These are phyloP conservation scores for Aegithalos caudatus DNA, from an alignment of 2,113 vertebrate genomes.

Conservation along the genomic window DNA sequence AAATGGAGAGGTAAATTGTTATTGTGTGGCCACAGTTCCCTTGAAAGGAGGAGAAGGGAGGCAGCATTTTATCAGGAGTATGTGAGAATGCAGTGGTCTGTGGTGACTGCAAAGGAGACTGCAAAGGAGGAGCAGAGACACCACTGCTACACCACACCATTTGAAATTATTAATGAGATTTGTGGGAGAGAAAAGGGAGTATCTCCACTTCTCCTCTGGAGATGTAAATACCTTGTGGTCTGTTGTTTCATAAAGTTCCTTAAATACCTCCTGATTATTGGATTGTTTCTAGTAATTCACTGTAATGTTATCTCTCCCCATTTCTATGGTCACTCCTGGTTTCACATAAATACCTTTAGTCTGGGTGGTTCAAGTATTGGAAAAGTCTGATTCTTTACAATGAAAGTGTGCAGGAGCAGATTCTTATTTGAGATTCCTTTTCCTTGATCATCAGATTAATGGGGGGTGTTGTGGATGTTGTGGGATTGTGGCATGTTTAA, in stretches of 20 bases:
- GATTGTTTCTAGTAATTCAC: not conserved
- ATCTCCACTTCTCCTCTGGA: not conserved
- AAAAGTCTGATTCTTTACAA: not conserved
- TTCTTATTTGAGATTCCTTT: not conserved
- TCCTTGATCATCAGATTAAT: not conserved
- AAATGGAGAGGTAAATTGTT: slow-evolving; percentile 31
- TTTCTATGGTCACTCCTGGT: not conserved
- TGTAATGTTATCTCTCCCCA: not conserved
- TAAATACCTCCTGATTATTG: not conserved
- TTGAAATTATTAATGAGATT: not conserved
- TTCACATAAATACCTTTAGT: not conserved
- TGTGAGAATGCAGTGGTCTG: not conserved
- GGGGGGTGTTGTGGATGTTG: not conserved
- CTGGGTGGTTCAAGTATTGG: not conserved
- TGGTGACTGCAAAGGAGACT: not conserved
- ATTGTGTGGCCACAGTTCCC: not conserved
- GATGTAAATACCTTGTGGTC: not conserved
- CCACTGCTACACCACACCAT: not conserved
- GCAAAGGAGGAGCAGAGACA: not conserved
- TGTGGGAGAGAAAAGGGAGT: not conserved
- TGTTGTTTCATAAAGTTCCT: not conserved
- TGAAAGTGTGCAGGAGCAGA: not conserved
- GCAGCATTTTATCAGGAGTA: not conserved
- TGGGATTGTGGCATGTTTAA: not conserved
- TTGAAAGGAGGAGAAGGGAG: not conserved